phyloP scores from a whole-genome alignment of 2,797 vertebrate species.

The Coccyzus lansbergi region DNA sequence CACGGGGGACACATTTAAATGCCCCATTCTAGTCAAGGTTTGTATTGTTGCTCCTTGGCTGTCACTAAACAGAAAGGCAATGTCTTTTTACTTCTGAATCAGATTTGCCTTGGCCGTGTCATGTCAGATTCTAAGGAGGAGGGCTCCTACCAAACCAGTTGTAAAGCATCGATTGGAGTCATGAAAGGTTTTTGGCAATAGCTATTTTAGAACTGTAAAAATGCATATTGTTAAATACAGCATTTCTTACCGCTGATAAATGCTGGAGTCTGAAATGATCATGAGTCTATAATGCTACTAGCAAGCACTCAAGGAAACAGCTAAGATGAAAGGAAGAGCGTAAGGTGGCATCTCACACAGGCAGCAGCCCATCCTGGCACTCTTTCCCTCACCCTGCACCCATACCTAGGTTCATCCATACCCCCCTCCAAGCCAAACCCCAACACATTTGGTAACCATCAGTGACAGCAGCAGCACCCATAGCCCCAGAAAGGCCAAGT shows the following conservation, averaged over 20 bases:
- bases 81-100: neutral
- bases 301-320: neutral
- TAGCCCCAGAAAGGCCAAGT: neutral
- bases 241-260: neutral
- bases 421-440: neutral
- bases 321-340: neutral
- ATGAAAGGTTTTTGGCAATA: neutral
- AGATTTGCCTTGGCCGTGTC: neutral
- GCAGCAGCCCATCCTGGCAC: neutral
- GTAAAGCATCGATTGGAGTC: neutral
- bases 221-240: accelerated
- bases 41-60: neutral
- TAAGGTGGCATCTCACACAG: neutral
- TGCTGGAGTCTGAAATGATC: neutral
- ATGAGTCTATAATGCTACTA: neutral
- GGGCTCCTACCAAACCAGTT: neutral
- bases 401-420: neutral
- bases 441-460: neutral
- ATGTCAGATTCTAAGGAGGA: neutral
- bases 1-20: neutral
- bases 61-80: neutral
- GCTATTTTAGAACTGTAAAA: neutral
- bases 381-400: neutral
- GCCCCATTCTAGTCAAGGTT: neutral
- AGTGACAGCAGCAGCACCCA: neutral